Evolutionary conservation across 2,888 invertebrate genomes (phyloP).

Genomic region (Rhabditoides inermis): DNA sequence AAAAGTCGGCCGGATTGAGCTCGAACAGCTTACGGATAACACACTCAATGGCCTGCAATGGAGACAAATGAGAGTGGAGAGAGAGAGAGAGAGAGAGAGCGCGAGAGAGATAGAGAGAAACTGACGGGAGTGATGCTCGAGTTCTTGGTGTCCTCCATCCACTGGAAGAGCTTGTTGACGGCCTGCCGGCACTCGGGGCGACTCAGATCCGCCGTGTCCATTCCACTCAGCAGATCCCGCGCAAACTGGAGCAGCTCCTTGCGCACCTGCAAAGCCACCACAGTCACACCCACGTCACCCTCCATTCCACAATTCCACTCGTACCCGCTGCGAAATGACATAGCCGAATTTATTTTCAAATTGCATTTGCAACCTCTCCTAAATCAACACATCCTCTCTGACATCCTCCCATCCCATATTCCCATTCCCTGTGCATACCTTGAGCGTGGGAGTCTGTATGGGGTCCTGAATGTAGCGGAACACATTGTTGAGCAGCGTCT

Average conservation of each 20-base stretch:
- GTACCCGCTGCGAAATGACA: not conserved
- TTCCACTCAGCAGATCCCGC: conserved; percentile 53
- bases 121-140: conserved; percentile 62
- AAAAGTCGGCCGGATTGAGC: conserved; percentile 11
- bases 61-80: not conserved
- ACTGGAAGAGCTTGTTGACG: conserved; percentile 66
- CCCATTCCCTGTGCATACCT: conserved; percentile 10
- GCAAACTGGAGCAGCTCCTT: conserved; percentile 58
- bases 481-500: conserved; percentile 15
- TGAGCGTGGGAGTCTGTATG: conserved; percentile 16
- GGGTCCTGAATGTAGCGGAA: conserved; percentile 20
- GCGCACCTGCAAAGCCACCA: conserved; percentile 56
- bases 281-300: no score
- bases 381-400: not conserved
- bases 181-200: conserved; percentile 61
- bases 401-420: conserved; percentile 63
- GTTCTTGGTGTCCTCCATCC: conserved; percentile 68
- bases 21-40: conserved; percentile 9
- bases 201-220: conserved; percentile 56
- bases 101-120: no score
- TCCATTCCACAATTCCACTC: not conserved
- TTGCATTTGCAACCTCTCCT: not conserved
- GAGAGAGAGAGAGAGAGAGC: conserved; percentile 22
- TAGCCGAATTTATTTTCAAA: not conserved
- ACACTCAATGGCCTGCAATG: not conserved